A percentile compares a stretch with the other conserved stretches of the same genome.
Evolutionary conservation across 2,113 vertebrate genomes (phyloP).

Genomic region (Thunnus thynnus): DNA sequence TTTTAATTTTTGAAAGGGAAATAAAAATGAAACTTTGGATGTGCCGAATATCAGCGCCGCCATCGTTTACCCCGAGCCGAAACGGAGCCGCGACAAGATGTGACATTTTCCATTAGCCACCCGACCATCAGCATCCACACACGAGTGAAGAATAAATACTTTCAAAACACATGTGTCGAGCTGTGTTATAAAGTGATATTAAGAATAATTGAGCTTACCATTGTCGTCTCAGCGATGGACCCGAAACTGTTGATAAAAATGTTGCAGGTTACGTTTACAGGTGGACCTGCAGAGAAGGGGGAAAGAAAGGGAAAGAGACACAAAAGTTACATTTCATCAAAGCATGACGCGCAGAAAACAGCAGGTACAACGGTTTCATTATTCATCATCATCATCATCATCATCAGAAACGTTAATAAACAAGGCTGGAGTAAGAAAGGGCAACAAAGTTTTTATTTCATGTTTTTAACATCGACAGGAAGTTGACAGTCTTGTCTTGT

Average conservation of each 20-base stretch:
- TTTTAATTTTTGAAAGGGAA: slow-evolving; percentile 44
- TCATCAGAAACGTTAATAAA: neutral
- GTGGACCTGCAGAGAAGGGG: slow-evolving; percentile 87
- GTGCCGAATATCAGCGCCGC: neutral
- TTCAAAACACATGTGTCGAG: neutral
- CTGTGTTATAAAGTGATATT: neutral
- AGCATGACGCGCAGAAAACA: neutral
- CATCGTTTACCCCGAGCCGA: slow-evolving; percentile 11
- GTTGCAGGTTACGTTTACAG: slow-evolving; percentile 99
- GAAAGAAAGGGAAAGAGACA: slow-evolving; percentile 18
- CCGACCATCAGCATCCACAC: slow-evolving; percentile 18
- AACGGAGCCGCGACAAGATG: slow-evolving; percentile 15
- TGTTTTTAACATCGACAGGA: neutral
- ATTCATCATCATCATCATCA: no score
- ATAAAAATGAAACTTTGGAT: slow-evolving; percentile 50
- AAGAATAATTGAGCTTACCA: slow-evolving; percentile 88
- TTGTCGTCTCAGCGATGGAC: slow-evolving; percentile 99
- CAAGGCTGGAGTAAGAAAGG: neutral
- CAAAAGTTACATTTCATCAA: slow-evolving; percentile 1
- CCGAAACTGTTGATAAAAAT: slow-evolving; percentile 99
- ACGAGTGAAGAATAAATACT: slow-evolving; percentile 2
- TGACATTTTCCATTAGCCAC: slow-evolving; percentile 40
- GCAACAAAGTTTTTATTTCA: no score
- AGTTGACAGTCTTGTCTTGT: neutral
- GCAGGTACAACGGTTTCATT: no score